These are phyloP conservation scores for Lutraria lutraria DNA, from an alignment of 2,888 invertebrate species.

Conservation along the genomic window DNA sequence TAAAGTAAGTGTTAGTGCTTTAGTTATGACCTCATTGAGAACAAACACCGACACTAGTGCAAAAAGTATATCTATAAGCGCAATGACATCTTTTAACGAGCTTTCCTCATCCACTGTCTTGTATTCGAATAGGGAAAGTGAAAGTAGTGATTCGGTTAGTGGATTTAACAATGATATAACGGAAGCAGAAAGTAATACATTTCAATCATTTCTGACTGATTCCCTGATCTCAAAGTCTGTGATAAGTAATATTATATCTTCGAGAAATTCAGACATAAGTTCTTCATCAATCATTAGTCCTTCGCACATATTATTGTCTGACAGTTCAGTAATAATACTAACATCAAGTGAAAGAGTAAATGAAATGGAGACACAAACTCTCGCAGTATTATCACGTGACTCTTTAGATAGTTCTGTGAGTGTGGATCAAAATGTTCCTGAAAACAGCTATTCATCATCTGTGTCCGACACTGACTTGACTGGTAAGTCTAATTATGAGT, in stretches of 20 bases:
- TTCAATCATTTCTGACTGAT: not conserved
- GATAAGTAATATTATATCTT: not conserved
- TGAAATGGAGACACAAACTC: not conserved
- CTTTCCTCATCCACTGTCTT: not conserved
- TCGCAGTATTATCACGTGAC: not conserved
- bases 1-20: not conserved
- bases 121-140: not conserved
- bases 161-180: not conserved
- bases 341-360: not conserved
- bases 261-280: not conserved
- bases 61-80: not conserved
- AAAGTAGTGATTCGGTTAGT: not conserved
- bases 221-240: conserved; percentile 16
- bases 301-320: not conserved
- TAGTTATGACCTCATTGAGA: not conserved
- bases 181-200: not conserved
- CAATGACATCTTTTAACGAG: not conserved
- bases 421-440: not conserved
- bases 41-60: not conserved
- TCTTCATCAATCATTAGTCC: not conserved
- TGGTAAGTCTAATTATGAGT: not conserved
- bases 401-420: not conserved
- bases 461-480: not conserved
- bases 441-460: not conserved
- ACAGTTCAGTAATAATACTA: not conserved